A percentile compares a stretch with the other conserved stretches of the same genome.
Evolutionary conservation across 2,888 invertebrate genomes (phyloP).

Genomic region (Synanthedon myopaeformis): DNA sequence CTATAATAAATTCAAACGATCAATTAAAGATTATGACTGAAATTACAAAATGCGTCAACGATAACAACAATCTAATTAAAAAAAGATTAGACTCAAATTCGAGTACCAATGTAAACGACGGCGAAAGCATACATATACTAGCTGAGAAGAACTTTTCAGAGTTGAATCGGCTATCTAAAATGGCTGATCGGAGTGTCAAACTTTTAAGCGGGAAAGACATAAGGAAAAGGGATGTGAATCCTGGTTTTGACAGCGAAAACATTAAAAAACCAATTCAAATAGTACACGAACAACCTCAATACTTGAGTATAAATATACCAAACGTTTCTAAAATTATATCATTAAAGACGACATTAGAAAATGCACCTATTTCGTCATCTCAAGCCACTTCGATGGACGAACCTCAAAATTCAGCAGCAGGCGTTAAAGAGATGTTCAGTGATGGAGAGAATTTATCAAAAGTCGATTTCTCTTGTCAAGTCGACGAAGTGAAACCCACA

Average conservation of each 20-base stretch:
- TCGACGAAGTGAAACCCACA: slow-evolving; percentile 18
- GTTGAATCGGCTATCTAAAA: slow-evolving; percentile 52
- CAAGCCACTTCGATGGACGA: slow-evolving; percentile 60
- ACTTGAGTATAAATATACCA: slow-evolving; percentile 49
- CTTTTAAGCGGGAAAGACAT: slow-evolving; percentile 46
- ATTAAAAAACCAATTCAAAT: slow-evolving; percentile 30
- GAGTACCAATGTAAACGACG: slow-evolving; percentile 17
- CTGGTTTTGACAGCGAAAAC: slow-evolving; percentile 54
- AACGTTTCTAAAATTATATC: slow-evolving; percentile 52
- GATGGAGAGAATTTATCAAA: slow-evolving; percentile 9
- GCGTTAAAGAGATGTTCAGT: slow-evolving; percentile 24
- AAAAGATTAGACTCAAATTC: slow-evolving; percentile 36
- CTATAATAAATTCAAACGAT: slow-evolving; percentile 34
- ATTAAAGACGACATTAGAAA: slow-evolving; percentile 35
- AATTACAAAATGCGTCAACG: slow-evolving; percentile 53
- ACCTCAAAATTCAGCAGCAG: slow-evolving; percentile 42
- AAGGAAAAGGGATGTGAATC: slow-evolving; percentile 44
- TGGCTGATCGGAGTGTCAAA: slow-evolving; percentile 59
- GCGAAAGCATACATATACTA: slow-evolving; percentile 42
- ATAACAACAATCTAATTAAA: slow-evolving; percentile 60
- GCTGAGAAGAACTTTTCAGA: slow-evolving; percentile 63
- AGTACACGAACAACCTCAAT: slow-evolving; percentile 22
- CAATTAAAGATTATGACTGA: slow-evolving; percentile 53
- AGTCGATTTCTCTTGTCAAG: slow-evolving; percentile 35
- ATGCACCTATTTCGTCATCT: slow-evolving; percentile 16